Base-by-base conservation (phyloP, 2,113 vertebrate genomes). In the Petromus typicus region DNA sequence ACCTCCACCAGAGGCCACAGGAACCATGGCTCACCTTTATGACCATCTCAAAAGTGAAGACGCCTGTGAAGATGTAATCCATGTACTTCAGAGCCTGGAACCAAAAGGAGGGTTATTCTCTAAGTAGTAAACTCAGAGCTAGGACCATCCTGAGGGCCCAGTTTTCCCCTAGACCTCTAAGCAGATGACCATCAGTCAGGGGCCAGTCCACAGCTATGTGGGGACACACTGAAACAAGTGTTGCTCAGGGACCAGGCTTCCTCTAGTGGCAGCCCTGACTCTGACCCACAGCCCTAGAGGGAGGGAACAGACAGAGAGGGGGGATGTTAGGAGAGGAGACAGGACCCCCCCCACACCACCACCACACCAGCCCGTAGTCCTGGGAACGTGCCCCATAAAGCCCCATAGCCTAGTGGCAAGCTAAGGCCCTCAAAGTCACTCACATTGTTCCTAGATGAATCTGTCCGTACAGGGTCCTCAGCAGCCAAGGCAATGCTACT, bases 41-140 rank as follows among this genome's bases (percentile, higher is more conserved):
- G 96, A 99, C 99, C 99, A 99, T 99, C 98, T 99, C 99, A 92
- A 99, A 99, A 40, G 99, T 99, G 97, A 99, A 99, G 96, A 99
- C 99, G 0, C 99, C 99, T 0, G 99, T 99, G 90, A 99, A 99
- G 83, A 99, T 99, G 71, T 99, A 99, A 98, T 99, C 99, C 99
- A 99, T 98, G 98, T 99, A 99, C 95, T 99, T 99, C 89, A 99
- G 98, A 94, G 99, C 99, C 99, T 99, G 96, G 37, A 88, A 95
- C 2, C 54, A 94, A 80, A 87, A 76, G 43, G 17, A 96, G 94
- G 73, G 0, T 5, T 1, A 2, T 4, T 61, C 32, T 82, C 66
- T 89, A 11, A 54, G n/a, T n/a, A 12, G 80, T 45, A 22, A 3
- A 7, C 23, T 9, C 45, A 0, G 23, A 37, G 63, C 80, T 25